Evolutionary conservation across 2,113 vertebrate species (phyloP), one percentile per base, ranked within the genome.

Genomic region (Arenaria interpres): DNA sequence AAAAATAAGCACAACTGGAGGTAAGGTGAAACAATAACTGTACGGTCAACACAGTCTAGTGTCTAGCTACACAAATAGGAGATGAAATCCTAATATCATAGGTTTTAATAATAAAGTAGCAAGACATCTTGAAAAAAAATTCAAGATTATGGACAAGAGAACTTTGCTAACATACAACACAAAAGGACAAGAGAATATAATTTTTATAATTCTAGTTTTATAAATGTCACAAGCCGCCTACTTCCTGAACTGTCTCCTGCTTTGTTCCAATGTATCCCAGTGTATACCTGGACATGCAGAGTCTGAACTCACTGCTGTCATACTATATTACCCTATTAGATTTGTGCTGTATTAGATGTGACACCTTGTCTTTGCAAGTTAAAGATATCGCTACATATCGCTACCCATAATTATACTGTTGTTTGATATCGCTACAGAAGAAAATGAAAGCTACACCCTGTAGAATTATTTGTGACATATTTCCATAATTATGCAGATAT

Each of bases 311-410:
- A 23, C 33, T 77, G 60, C 72, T 93, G 75, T 85, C 85, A 68
- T 16, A 7, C 16, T 71, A 24, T 24, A 91, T 90, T 85, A 93
- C 43, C 62, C 59, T 82, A 56, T 72, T 90, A 89, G 48, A 50
- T 53, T 86, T 82, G 66, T 48, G 39, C 33, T 84, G 22, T 48
- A 96, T 91, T 75, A 86, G 75, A 94, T 87, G 76, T 94, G 89
- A 94, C 85, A 92, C 60, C 35, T 96, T 96, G 95, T 90, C 96
- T 95, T 95, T 89, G 76, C 59, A 93, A 91, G 73, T 94, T 91
- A 88, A 90, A 82, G 75, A 63, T 93, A 93, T 73, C 45, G 32
- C 82, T 84, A 10, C 39, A 45, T 56, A 82, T n/a, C 27, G n/a
- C 45, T 93, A 35, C 48, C 59, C 28, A 9, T 95, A 94, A 96